Conservation (phyloP, 35 echinoderm and acorn worm genomes). For the Heliocidaris tuberculata region DNA sequence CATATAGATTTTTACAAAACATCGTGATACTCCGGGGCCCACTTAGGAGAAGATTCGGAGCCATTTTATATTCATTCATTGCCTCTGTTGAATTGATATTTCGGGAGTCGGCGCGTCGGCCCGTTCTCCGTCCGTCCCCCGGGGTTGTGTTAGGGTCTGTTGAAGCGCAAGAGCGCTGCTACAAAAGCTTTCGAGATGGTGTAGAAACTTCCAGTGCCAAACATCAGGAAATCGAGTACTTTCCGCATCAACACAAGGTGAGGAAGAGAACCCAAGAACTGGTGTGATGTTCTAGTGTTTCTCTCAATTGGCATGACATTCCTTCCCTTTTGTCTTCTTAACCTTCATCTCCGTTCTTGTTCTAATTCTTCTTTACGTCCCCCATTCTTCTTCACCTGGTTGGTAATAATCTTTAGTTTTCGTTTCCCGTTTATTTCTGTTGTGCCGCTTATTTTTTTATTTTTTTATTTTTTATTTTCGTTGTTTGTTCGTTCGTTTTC, state of each 20-base stretch:
- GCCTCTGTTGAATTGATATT: not conserved
- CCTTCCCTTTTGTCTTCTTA: not conserved
- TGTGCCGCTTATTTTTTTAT: no score
- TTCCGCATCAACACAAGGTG: not conserved
- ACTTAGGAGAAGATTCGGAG: not conserved
- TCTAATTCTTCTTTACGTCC: not conserved
- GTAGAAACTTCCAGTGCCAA: not conserved
- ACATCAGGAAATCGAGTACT: slow-evolving; percentile 3
- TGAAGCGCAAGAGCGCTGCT: not conserved
- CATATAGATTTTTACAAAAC: not conserved
- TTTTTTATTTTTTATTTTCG: no score
- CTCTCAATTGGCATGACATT: not conserved
- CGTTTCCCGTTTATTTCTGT: no score
- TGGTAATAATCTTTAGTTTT: no score
- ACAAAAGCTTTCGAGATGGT: not conserved
- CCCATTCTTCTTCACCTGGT: no score
- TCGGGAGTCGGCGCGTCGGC: not conserved
- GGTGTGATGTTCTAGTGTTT: not conserved
- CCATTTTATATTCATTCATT: slow-evolving; percentile 3
- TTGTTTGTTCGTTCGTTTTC: no score
- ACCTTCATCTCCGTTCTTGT: not conserved
- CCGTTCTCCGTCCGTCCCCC: not conserved
- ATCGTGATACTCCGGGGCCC: not conserved
- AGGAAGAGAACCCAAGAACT: not conserved
- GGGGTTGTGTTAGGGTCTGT: not conserved